Evolutionary conservation across 2,113 vertebrate species (phyloP), one percentile per base, ranked within the genome.

Genomic region (Glareola pratincola): DNA sequence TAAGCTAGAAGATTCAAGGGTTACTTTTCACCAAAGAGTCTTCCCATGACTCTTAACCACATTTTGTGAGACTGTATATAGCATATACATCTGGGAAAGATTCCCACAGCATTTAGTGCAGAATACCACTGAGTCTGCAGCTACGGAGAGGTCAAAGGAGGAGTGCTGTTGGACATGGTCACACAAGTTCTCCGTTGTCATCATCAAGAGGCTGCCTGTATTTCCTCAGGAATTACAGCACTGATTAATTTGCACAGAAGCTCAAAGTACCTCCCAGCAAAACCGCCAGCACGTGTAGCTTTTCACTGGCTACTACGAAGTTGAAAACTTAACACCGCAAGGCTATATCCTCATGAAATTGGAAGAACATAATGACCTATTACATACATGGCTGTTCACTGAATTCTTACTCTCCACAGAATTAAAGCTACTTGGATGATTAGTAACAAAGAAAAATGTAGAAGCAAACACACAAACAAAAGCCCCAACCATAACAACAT

Each of bases 401-500:
- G 30, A 93, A 56, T 63, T 71, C 85, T 45, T 74, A n/a, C 67
- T 95, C 66, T 85, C 79, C 51, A 34, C 34, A 69, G 45, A 88
- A 69, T 48, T 63, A 22, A 73, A 60, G 45, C 85, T 60, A 80
- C 79, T 83, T 53, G 24, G 26, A 45, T 41, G 67, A 82, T 78
- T 85, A 94, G 53, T 69, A 93, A 83, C 82, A 91, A 84, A 89
- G 47, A 12, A 90, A 84, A 96, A 88, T 1, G 26, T 32, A 91
- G 59, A 93, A 91, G 43, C 79, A 95, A 93, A 62, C 53, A 92
- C 27, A 83, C 50, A 94, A 75, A 94, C 63, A 88, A 62, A 89
- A 94, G 85, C 17, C 68, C 41, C 73, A 62, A 85, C 45, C 53
- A 17, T 56, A 92, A 56, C 66, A 83, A 87, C 32, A 64, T 91